These are phyloP conservation scores for Ciconia stormi DNA, from an alignment of 2,113 vertebrate species.

Conservation along the genomic window DNA sequence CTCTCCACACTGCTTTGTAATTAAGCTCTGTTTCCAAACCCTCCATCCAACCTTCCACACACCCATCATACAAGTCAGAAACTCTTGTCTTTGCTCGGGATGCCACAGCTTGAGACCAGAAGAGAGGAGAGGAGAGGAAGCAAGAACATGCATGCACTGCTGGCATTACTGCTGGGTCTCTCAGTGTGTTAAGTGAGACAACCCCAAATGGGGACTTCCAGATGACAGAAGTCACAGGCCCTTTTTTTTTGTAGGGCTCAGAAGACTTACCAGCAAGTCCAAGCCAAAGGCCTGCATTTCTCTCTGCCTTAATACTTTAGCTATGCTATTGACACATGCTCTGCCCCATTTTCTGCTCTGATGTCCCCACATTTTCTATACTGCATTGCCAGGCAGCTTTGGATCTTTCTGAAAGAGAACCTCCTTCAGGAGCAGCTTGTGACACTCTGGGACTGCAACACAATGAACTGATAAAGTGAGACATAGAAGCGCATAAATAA, in stretches of 20 bases:
- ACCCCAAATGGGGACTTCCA: background rate
- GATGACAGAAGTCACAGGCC: background rate
- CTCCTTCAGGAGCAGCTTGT: background rate
- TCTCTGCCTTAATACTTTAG: background rate
- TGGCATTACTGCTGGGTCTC: background rate
- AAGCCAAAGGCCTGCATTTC: background rate
- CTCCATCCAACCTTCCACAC: background rate
- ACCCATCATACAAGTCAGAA: background rate
- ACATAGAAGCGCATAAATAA: constrained; percentile 4
- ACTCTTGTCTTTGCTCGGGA: background rate
- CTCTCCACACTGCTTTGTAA: background rate
- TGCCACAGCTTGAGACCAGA: background rate
- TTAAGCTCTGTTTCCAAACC: background rate
- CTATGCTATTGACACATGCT: rapidly evolving
- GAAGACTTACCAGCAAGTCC: background rate
- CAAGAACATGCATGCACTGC: rapidly evolving
- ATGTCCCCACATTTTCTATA: background rate
- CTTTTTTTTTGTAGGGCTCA: background rate
- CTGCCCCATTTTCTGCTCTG: background rate
- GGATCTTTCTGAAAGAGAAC: background rate
- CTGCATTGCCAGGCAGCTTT: background rate
- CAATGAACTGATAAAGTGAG: background rate
- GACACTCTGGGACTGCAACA: background rate
- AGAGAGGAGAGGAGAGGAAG: background rate
- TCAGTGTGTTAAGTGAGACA: background rate